phyloP scores from a whole-genome alignment of 2,888 invertebrate species.

The Thymelicus sylvestris region DNA sequence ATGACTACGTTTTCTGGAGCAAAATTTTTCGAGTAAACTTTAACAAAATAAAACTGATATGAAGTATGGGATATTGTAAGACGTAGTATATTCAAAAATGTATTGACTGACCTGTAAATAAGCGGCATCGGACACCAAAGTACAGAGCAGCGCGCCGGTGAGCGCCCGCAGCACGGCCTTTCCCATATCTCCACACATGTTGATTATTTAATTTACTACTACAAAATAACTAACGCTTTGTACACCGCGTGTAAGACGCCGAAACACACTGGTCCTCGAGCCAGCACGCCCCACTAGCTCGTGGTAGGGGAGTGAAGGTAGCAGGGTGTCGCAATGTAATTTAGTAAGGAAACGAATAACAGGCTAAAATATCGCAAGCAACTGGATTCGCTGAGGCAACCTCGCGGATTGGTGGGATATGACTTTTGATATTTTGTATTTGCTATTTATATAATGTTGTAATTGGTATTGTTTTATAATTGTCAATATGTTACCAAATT shows the following conservation, averaged over 20 bases:
- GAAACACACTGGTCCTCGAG: conserved; percentile 21
- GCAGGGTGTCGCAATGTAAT: conserved; percentile 31
- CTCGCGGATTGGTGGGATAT: background rate
- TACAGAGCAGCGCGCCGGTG: conserved; percentile 75
- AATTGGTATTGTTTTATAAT: too few species aligned
- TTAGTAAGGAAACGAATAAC: conserved; percentile 35
- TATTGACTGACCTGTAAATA: conserved; percentile 68
- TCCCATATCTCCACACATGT: conserved; percentile 82
- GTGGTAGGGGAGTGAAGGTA: conserved; percentile 35
- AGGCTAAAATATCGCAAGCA: conserved; percentile 26
- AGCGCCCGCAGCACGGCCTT: conserved; percentile 77
- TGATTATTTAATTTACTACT: conserved; percentile 45
- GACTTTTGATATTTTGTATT: background rate
- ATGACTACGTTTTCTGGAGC: too few species aligned
- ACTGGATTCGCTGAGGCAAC: conserved; percentile 32
- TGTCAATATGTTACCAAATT: too few species aligned
- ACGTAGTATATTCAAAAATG: too few species aligned
- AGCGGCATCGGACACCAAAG: conserved; percentile 76
- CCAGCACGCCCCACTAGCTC: conserved; percentile 24
- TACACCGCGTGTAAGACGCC: conserved; percentile 26
- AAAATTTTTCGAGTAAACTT: too few species aligned
- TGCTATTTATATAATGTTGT: too few species aligned
- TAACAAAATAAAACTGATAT: too few species aligned
- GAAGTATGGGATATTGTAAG: too few species aligned
- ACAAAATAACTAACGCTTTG: conserved; percentile 7